A percentile compares a stretch with the other conserved stretches of the same genome.
phyloP scores from a whole-genome alignment of 2,113 vertebrate species.

The Callospermophilus lateralis region DNA sequence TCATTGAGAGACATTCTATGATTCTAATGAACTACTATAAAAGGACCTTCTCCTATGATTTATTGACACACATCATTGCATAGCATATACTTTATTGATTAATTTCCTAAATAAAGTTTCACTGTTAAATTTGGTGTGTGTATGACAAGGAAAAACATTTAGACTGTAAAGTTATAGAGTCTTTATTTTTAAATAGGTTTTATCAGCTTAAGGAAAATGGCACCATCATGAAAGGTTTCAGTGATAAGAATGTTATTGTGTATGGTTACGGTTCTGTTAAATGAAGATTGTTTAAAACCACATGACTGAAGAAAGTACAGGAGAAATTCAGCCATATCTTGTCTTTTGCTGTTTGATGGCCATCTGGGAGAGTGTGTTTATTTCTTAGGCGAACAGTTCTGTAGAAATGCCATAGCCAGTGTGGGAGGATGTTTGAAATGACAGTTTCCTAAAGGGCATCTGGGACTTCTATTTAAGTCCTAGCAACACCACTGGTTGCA shows the following conservation, averaged over 20 bases:
- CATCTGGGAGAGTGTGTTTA: background rate
- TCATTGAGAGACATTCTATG: background rate
- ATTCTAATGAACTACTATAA: background rate
- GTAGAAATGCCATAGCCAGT: background rate
- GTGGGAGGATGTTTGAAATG: background rate
- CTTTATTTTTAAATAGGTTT: conserved; percentile 40
- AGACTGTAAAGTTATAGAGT: background rate
- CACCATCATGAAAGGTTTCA: background rate
- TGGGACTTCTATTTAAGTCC: background rate
- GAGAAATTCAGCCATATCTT: conserved; percentile 38
- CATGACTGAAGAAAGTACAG: conserved; percentile 9
- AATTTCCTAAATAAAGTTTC: background rate
- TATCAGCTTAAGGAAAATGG: background rate
- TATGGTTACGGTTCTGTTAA: conserved; percentile 25
- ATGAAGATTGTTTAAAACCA: conserved; percentile 13
- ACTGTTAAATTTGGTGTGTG: background rate
- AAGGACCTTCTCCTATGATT: conserved; percentile 23
- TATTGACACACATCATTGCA: background rate
- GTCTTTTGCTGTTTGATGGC: conserved; percentile 51
- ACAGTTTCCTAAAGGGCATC: background rate
- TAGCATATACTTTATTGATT: conserved; percentile 1
- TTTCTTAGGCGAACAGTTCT: conserved; percentile 51
- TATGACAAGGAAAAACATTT: background rate
- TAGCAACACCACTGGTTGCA: background rate
- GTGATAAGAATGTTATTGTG: background rate